A percentile compares a stretch with the other conserved stretches of the same genome.
Evolutionary conservation across 2,113 vertebrate species (phyloP).

Genomic region (Corythaeola cristata): DNA sequence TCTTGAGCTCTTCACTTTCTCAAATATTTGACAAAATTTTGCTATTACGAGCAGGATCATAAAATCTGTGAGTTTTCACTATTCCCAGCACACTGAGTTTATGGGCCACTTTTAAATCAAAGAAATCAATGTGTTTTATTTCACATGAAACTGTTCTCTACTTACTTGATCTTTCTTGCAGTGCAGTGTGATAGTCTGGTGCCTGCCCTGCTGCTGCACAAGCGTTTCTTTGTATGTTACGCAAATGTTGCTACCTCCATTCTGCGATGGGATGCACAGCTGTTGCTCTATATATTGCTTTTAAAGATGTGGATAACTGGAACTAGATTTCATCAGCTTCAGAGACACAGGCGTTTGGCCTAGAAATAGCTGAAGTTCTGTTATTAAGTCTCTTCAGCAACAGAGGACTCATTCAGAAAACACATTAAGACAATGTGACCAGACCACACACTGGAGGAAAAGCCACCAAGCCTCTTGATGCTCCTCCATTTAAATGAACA

Average conservation of each 20-base stretch:
- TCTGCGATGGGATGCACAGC: background rate
- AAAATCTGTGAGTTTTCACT: background rate
- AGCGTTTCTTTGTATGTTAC: background rate
- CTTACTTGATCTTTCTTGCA: background rate
- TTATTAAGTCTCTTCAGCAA: background rate
- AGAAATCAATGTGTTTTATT: background rate
- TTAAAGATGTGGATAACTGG: background rate
- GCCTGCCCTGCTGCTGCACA: background rate
- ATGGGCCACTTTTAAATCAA: background rate
- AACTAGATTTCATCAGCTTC: background rate
- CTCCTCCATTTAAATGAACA: background rate
- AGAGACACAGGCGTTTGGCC: background rate
- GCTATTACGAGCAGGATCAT: background rate
- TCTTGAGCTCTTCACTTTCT: background rate
- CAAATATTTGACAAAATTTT: background rate
- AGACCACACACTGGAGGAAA: background rate
- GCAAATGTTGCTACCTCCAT: background rate
- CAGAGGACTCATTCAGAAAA: background rate
- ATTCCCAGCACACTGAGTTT: background rate
- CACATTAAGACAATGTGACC: background rate
- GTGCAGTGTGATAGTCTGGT: background rate
- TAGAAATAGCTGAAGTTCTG: background rate
- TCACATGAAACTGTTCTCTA: background rate
- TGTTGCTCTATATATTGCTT: background rate
- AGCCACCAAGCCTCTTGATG: background rate